Evolutionary conservation across 2,888 invertebrate genomes (phyloP).

Genomic region (Marasmarcha lunaedactyla): DNA sequence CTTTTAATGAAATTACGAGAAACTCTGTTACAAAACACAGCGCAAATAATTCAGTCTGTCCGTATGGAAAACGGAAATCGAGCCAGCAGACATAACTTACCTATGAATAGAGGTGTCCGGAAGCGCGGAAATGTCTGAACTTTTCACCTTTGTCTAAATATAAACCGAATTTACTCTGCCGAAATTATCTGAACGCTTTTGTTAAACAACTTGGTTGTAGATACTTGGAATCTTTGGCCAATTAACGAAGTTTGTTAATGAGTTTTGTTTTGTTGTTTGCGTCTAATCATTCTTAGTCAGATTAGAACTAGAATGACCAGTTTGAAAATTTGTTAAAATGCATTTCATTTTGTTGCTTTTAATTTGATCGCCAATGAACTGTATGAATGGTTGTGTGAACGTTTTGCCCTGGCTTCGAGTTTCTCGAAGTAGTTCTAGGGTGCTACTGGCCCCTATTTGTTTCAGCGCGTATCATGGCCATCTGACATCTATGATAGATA

Average conservation of each 20-base stretch:
- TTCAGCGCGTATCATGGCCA: slow-evolving; percentile 99
- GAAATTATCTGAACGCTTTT: not conserved
- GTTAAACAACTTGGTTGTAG: not conserved
- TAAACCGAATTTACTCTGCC: not conserved
- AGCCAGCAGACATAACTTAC: not conserved
- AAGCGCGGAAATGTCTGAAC: not conserved
- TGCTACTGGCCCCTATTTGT: slow-evolving; percentile 70
- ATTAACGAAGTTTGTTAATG: too few relatives aligned
- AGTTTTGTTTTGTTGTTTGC: too few relatives aligned
- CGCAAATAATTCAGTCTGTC: not conserved
- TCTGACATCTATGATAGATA: slow-evolving; percentile 93
- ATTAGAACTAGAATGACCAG: too few relatives aligned
- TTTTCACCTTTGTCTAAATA: slow-evolving; percentile 1
- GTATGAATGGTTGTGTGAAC: slow-evolving; percentile 6
- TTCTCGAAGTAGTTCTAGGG: slow-evolving; percentile 49
- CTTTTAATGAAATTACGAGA: too few relatives aligned
- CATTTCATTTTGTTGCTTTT: too few relatives aligned
- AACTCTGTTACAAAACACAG: not conserved
- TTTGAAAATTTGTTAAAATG: too few relatives aligned
- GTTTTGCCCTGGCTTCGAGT: slow-evolving; percentile 32
- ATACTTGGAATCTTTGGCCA: too few relatives aligned
- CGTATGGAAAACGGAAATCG: not conserved
- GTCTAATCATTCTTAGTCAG: too few relatives aligned
- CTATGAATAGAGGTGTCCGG: slow-evolving; percentile 3
- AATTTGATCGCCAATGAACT: not conserved